Conservation (phyloP, 1,140 invertebrate species). For the Zaprionus capensis region DNA sequence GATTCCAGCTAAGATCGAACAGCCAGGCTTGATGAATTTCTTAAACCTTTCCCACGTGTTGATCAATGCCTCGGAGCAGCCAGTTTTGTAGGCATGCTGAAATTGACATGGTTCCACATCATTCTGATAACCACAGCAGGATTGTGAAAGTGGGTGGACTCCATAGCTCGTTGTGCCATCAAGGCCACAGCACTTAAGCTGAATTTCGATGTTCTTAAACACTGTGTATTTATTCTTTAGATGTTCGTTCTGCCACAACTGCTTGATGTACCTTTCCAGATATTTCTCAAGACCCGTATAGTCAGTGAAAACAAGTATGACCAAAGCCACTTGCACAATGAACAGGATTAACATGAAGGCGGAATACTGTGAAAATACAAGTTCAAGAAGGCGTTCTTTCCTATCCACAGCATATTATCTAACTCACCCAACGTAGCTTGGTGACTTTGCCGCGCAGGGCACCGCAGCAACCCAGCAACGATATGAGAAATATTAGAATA, state of each 20-base stretch:
- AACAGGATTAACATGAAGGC: constrained; percentile 11
- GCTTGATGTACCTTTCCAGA: neutral
- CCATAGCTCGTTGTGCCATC: neutral
- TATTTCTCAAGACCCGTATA: neutral
- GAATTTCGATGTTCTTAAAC: no score
- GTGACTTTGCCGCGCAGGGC: neutral
- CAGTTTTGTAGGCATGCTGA: neutral
- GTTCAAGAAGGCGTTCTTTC: neutral
- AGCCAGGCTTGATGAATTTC: neutral
- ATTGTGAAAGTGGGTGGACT: neutral
- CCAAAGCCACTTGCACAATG: neutral
- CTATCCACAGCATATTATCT: neutral
- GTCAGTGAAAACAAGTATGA: constrained; percentile 9
- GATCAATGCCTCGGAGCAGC: neutral
- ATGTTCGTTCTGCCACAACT: neutral
- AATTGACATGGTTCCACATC: accelerated
- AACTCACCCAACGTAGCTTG: constrained; percentile 5
- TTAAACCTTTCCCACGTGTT: neutral
- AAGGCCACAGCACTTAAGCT: constrained; percentile 17
- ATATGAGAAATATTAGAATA: neutral
- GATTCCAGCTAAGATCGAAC: neutral
- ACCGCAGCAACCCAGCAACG: constrained; percentile 21
- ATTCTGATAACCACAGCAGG: neutral
- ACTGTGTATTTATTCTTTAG: no score
- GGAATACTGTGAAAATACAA: constrained; percentile 20